These are phyloP conservation scores for Nomada ferruginata DNA, from an alignment of 2,888 invertebrate genomes.

Conservation along the genomic window DNA sequence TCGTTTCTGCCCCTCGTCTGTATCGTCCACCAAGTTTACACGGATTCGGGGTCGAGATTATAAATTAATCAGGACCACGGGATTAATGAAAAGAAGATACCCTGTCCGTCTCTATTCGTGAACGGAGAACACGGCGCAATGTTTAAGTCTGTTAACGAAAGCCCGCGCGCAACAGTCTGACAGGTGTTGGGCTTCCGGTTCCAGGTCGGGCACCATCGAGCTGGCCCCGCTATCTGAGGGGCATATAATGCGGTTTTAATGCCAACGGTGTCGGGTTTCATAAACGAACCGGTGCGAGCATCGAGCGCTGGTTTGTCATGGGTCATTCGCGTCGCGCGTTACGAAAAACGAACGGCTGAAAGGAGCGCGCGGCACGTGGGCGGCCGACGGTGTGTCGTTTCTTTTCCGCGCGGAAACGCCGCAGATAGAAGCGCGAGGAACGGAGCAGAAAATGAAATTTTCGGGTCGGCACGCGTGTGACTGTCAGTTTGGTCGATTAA, in stretches of 20 bases:
- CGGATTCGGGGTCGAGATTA: background rate
- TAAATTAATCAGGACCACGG: background rate
- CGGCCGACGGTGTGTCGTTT: slow-evolving; percentile 28
- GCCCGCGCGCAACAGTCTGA: slow-evolving; percentile 46
- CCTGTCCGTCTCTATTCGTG: background rate
- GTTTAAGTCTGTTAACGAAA: background rate
- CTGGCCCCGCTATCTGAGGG: slow-evolving; percentile 34
- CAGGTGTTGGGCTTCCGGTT: slow-evolving; percentile 65
- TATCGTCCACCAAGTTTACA: background rate
- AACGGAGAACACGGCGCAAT: background rate
- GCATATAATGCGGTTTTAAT: slow-evolving; percentile 66
- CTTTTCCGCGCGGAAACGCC: slow-evolving; percentile 14
- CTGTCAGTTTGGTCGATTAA: background rate
- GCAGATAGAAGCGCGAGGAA: background rate
- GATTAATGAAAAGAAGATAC: background rate
- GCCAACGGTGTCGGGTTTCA: slow-evolving; percentile 67
- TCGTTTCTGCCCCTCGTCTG: background rate
- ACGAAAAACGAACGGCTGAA: slow-evolving; percentile 42
- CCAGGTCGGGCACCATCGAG: slow-evolving; percentile 39
- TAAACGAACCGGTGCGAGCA: slow-evolving; percentile 60
- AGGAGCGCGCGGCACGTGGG: slow-evolving; percentile 46
- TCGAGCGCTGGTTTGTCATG: slow-evolving; percentile 49
- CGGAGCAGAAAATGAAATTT: background rate
- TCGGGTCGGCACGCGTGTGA: slow-evolving; percentile 11
- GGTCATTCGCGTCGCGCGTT: slow-evolving; percentile 59